Conservation (phyloP, 2,113 vertebrate species). For the Tamias sibiricus region DNA sequence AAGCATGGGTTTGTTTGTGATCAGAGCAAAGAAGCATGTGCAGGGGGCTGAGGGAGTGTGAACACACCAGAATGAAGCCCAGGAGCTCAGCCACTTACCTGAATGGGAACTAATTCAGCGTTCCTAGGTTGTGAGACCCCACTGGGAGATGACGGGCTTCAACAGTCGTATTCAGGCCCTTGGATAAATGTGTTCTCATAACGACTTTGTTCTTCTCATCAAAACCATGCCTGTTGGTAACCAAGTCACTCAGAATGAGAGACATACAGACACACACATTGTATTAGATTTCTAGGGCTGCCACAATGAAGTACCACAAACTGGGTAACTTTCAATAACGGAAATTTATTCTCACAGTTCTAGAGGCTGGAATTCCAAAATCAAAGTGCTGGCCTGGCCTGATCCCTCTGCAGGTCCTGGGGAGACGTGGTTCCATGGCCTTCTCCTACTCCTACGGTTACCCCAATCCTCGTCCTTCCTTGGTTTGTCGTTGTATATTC, state of each 20-base stretch:
- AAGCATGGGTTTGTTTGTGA: not conserved
- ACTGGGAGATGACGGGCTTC: no score
- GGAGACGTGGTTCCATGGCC: not conserved
- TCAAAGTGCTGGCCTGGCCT: no score
- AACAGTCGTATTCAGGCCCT: not conserved
- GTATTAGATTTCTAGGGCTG: not conserved
- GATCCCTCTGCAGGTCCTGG: not conserved
- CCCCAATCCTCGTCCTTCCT: not conserved
- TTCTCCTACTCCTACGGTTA: not conserved
- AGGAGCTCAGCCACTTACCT: not conserved
- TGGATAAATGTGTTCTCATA: not conserved
- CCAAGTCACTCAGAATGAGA: not conserved
- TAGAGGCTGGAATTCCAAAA: not conserved
- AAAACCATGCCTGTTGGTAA: not conserved
- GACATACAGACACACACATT: not conserved
- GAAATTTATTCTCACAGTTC: not conserved
- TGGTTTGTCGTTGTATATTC: not conserved
- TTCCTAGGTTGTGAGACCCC: not conserved
- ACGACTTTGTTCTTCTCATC: not conserved
- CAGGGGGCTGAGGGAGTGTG: not conserved
- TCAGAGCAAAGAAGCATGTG: not conserved
- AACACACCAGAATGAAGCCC: not conserved
- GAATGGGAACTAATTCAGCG: not conserved
- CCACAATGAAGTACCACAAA: not conserved
- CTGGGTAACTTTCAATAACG: not conserved